Base-by-base conservation (phyloP, 2,888 invertebrate species). In the Trissoscelio sp. region DNA sequence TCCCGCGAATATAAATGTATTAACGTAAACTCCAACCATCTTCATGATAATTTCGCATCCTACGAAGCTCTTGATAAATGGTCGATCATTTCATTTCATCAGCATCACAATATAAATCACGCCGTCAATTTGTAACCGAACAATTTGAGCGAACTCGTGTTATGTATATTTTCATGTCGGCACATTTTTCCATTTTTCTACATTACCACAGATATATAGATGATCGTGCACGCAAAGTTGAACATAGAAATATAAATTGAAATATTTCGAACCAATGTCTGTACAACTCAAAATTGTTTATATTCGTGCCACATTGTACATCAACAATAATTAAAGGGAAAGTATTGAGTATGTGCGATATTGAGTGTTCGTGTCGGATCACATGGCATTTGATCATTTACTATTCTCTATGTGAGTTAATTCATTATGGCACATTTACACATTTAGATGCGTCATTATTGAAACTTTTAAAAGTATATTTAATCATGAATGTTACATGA, bases 331-430 rank as follows among this genome's bases (percentile, higher is more conserved):
- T 66, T 39, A 66, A 66, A 66, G 51, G 18, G 16, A 53, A 51
- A 53, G 48, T 39, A 66, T 66, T 24, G 53, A 51, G 46, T 20
- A 46, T 46, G 24, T 44, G 42, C 34, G 58, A 39, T 58, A 44
- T 42, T 44, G 34, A 66, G 12, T 66, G 51, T 12, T 53, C 20
- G 48, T 39, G 7, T 22, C 14, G 51, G 24, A 66, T 67, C 55
- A 55, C 31, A 48, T 67, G 55, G 55, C 28, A n/a, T 28, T 28
- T 55, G 67, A 67, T 67, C 66, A 55, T 66, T 48, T 66, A 48
- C 7, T 20, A 48, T 48, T 31, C 42, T 42, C 3, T 14, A 3
- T 42, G 12, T 11, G 14, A 3, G 42, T 24, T n/a, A n/a, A n/a
- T n/a, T n/a, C n/a, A n/a, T n/a, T n/a, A n/a, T n/a, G n/a, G n/a